Evolutionary conservation across 2,797 vertebrate species (phyloP), one percentile per base, ranked within the genome.

Genomic region (Enteromius radiatus): DNA sequence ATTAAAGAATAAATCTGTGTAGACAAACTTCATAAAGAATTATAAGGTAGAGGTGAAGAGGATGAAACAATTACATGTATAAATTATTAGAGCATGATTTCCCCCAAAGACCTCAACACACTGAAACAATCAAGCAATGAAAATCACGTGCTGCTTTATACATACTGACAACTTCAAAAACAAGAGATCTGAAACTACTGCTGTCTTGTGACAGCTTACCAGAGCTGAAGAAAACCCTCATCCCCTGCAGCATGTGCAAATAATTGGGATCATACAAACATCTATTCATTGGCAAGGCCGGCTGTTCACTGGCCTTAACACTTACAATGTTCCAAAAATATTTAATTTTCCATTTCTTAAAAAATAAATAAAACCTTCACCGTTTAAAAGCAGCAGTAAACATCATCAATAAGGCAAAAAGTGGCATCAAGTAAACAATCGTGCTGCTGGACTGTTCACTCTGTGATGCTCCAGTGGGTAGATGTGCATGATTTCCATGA

Each of bases 301-400:
- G 23, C 41, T 11, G 19, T 14, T 31, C 33, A 12, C 3, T 41
- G 45, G n/a, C 61, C 47, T 64, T 68, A 78, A 77, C 31, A 81
- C 77, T 61, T 61, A 47, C 78, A 59, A 61, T 21, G 36, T 73
- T 68, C 14, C 6, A 84, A 84, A 84, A 86, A 73, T 52, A 67
- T 79, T 43, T 7, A 11, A 26, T 69, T 56, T 45, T 69, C 38
- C 21, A 76, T 31, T 15, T 69, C 38, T 77, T 73, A 61, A 70
- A 84, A 87, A 84, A 87, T 85, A 88, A 87, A 87, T 88, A 88
- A 83, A 83, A 80, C 45, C 41, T 64, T 56, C 81, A 86, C 77
- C 54, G 74, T 71, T 71, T 77, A 82, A 87, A 87, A 85, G 26
- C 19, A 75, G 56, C 61, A 41, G 81, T 54, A 54, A 28, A 81